Conservation (phyloP, 2,797 vertebrate species). For the Craterocephalus amniculus region DNA sequence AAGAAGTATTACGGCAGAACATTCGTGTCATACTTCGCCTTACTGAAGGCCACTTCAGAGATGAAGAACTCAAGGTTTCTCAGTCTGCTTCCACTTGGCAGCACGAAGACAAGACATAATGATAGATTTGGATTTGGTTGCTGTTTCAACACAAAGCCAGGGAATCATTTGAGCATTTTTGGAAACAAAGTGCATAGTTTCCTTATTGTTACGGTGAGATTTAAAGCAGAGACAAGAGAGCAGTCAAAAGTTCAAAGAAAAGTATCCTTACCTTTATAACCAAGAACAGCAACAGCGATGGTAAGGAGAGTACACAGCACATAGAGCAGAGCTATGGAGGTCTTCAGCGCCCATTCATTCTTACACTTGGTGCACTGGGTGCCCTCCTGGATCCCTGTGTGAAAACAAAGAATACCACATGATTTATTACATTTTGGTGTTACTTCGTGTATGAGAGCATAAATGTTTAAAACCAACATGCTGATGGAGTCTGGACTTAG, state of each 20-base stretch:
- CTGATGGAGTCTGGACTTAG: constrained; percentile 40
- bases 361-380: constrained; percentile 97
- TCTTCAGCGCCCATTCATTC: constrained; percentile 96
- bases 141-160: constrained; percentile 22
- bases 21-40: constrained; percentile 35
- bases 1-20: constrained; percentile 31
- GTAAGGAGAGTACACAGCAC: constrained; percentile 92
- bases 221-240: not conserved
- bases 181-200: constrained; percentile 15
- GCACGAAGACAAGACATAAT: constrained; percentile 39
- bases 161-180: constrained; percentile 32
- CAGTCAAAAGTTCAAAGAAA: not conserved
- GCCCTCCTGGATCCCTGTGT: constrained; percentile 96
- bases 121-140: constrained; percentile 24
- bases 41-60: constrained; percentile 10
- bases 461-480: constrained; percentile 34
- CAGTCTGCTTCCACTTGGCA: constrained; percentile 41
- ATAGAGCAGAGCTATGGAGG: constrained; percentile 93
- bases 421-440: constrained; percentile 14
- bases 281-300: constrained; percentile 93
- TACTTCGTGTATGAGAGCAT: constrained; percentile 12
- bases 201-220: not conserved
- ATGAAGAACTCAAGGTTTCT: constrained; percentile 21
- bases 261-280: constrained; percentile 88
- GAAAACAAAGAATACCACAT: constrained; percentile 36